Evolutionary conservation across 2,113 vertebrate genomes (phyloP), one percentile per base, ranked within the genome.

Genomic region (Mastomys natalensis): DNA sequence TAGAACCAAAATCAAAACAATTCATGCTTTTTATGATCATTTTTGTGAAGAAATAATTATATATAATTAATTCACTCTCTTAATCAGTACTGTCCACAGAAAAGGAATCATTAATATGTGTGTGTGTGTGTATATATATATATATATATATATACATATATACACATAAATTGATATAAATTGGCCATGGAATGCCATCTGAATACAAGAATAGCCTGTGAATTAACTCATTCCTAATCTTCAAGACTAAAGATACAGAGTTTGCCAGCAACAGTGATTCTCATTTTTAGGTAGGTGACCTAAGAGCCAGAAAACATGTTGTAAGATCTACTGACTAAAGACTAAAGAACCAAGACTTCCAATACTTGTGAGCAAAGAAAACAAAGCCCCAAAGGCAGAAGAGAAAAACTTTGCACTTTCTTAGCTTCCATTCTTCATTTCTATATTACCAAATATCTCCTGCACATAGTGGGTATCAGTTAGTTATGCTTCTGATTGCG

Each of bases 1-100:
- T 21, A 80, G 86, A 93, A 53, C 13, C 37, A 21, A 40, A 73
- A 40, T 21, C n/a, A 66, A 74, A 93, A 26, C 3, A 21, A 88
- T 34, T 76, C 8, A 55, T 7, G 22, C 9, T 51, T 26, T 60
- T 37, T 91, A 45, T 26, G 64, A 13, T 55, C 6, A 43, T 48
- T 92, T 92, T 87, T 91, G 12, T 87, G 51, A 84, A 74, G 84
- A 95, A 93, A 48, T 26, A 78, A 48, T 74, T 16, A 24, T 5
- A 45, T 21, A 60, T 11, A 80, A 3, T n/a, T 73, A 85, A 43
- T 31, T 84, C 17, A 68, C n/a, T 43, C 6, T 43, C 12, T 76
- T 51, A 40, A 37, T 31, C 6, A 64, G 37, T 5, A 16, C 31
- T 87, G 37, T 55, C 11, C 60, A 87, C 7, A 43, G 17, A 53